These are phyloP conservation scores for Arctia plantaginis DNA, from an alignment of 2,888 invertebrate genomes.

Conservation along the genomic window DNA sequence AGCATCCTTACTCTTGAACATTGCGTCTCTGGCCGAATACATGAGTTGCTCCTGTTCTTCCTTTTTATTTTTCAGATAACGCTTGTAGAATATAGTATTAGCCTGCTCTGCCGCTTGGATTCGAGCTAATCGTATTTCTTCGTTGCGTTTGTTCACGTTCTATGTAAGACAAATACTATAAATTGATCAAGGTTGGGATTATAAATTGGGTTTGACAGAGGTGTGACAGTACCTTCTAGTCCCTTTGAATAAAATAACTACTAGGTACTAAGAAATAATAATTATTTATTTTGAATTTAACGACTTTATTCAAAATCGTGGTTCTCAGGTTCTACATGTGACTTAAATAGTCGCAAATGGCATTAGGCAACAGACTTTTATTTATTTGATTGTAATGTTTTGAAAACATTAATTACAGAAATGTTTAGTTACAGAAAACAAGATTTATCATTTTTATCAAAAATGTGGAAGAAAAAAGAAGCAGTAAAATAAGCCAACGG, in stretches of 20 bases:
- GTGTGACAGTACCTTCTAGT: neutral
- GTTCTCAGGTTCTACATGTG: neutral
- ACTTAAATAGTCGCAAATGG: no score
- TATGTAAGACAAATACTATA: constrained; percentile 32
- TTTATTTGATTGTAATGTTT: no score
- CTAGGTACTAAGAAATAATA: neutral
- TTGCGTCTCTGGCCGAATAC: constrained; percentile 74
- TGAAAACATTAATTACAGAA: no score
- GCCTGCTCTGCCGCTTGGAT: constrained; percentile 70
- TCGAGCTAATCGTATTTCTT: constrained; percentile 73
- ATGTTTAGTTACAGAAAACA: neutral
- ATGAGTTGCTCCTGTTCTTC: constrained; percentile 73
- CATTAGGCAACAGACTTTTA: no score
- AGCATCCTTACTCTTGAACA: constrained; percentile 82
- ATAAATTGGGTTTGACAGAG: neutral
- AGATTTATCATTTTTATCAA: neutral
- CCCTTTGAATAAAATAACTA: neutral
- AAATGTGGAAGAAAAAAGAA: neutral
- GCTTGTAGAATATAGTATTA: constrained; percentile 74
- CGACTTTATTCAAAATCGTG: neutral
- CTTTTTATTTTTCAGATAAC: constrained; percentile 68
- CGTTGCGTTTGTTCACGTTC: constrained; percentile 81
- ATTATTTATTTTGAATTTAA: no score
- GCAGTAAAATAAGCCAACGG: neutral
- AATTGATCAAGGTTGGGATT: neutral